Base-by-base conservation (phyloP, 1,140 invertebrate genomes). In the Ceratosolen fusciceps region DNA sequence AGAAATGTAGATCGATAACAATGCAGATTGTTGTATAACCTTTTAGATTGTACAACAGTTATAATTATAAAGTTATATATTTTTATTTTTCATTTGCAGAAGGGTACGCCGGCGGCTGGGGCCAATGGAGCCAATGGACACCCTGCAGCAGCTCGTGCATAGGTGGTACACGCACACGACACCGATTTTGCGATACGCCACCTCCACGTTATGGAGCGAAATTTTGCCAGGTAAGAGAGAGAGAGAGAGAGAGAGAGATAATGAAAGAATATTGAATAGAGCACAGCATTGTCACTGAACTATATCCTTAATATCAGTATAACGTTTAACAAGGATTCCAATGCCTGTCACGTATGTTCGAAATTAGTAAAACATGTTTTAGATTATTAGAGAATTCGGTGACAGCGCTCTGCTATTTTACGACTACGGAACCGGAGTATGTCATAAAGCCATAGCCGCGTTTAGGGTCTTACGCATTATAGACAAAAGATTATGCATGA, bases 161-260 rank as follows among this genome's bases (percentile, higher is more conserved):
- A 26, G 94, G 94, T 10, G 94, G 95, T 3, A 95, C 93, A 1
- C 91, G 94, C 43, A 95, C 93, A 89, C 91, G 95, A 43, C 95
- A 96, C 87, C 90, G 96, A 80, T 95, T 96, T 87, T 97, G 96
- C 85, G 95, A 97, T 85, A 95, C 94, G 8, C 95, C 96, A 10
- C 94, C 94, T 0, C 95, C 96, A 1, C 92, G 94, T 60, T 96
- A 96, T 84, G 95, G 95, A 2, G 95, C 94, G 43, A 95, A 95
- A 88, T 96, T 95, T 88, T 97, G 96, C 85, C 93, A 96, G 92
- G 95, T 96, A 21, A 73, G 39, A 43, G 5, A 43, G 12, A 43
- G 39, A 43, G 39, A 12, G 39, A 43, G 39, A 26, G 52, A 10
- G 52, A 19, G 52, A 56, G 21, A 21, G 52, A 56, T 10, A 56